Conservation (phyloP, 2,888 invertebrate species). For the Xestia rhomboidea region DNA sequence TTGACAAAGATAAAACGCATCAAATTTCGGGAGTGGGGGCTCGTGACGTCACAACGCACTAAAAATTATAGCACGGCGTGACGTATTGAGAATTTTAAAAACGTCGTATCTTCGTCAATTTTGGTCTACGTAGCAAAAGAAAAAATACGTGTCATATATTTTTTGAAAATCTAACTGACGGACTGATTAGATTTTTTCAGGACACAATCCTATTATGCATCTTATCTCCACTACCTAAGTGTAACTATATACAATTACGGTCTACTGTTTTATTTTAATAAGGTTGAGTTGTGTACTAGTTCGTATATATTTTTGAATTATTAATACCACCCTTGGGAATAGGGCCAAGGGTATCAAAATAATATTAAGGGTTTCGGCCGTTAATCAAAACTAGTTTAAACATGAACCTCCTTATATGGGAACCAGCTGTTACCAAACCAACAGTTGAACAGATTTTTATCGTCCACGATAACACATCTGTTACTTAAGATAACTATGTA, state of each 20-base stretch:
- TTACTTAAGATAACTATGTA: conserved; percentile 43
- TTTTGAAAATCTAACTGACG: too few species aligned
- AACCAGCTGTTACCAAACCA: conserved; percentile 21
- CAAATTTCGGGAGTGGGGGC: too few species aligned
- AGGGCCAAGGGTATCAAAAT: conserved; percentile 22
- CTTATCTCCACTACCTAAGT: neutral
- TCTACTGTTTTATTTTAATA: neutral
- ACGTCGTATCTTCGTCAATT: too few species aligned
- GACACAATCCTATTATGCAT: too few species aligned
- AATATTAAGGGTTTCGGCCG: neutral
- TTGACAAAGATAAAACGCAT: too few species aligned
- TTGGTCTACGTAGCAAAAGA: too few species aligned
- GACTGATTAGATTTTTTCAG: too few species aligned
- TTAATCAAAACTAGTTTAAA: neutral
- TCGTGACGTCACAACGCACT: too few species aligned
- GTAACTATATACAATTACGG: neutral
- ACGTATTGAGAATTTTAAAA: too few species aligned
- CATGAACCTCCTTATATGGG: neutral
- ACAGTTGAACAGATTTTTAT: conserved; percentile 45
- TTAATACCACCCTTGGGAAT: neutral
- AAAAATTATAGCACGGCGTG: too few species aligned
- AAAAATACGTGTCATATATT: too few species aligned
- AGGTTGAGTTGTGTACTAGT: neutral
- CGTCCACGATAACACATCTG: conserved; percentile 44
- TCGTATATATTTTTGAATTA: neutral